phyloP scores from a whole-genome alignment of 2,797 vertebrate genomes.

The Ambastaia sidthimunki region DNA sequence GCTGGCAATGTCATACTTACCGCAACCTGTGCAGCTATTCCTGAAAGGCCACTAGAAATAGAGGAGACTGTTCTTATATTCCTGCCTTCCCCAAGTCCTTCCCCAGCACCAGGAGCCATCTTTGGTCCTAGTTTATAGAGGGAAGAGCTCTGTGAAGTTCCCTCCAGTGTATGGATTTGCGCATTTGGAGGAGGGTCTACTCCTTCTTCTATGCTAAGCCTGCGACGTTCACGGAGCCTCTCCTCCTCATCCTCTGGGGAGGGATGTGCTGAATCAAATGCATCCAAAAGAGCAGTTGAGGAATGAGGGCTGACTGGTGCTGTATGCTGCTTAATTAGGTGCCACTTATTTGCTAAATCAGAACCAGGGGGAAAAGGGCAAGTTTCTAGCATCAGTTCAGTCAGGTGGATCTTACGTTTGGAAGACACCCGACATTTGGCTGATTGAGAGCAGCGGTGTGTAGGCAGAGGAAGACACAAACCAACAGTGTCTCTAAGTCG shows the following conservation, averaged over 20 bases:
- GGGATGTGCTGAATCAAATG: constrained; percentile 87
- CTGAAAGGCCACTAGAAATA: constrained; percentile 51
- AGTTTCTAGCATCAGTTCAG: constrained; percentile 98
- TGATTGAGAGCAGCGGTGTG: constrained; percentile 80
- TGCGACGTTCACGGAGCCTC: constrained; percentile 89
- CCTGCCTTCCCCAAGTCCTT: constrained; percentile 82
- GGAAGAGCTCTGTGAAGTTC: constrained; percentile 90
- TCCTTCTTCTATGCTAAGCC: constrained; percentile 97
- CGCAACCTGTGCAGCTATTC: constrained; percentile 56
- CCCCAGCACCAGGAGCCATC: constrained; percentile 90
- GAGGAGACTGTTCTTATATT: constrained; percentile 60
- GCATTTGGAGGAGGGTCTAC: constrained; percentile 96
- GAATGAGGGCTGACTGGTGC: constrained; percentile 95
- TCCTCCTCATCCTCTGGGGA: constrained; percentile 97
- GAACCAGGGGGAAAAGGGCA: constrained; percentile 96
- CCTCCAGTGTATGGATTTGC: constrained; percentile 98
- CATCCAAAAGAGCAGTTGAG: constrained; percentile 89
- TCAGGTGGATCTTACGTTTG: constrained; percentile 97
- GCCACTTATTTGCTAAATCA: constrained; percentile 97
- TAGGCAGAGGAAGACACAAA: constrained; percentile 89
- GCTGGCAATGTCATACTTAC: constrained; percentile 52
- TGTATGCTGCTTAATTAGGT: constrained; percentile 98
- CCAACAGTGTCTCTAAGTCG: constrained; percentile 92
- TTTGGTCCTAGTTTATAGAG: constrained; percentile 99
- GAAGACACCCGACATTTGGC: constrained; percentile 86